Evolutionary conservation across 2,113 vertebrate species (phyloP).

Genomic region (Hyperopisus bebe): DNA sequence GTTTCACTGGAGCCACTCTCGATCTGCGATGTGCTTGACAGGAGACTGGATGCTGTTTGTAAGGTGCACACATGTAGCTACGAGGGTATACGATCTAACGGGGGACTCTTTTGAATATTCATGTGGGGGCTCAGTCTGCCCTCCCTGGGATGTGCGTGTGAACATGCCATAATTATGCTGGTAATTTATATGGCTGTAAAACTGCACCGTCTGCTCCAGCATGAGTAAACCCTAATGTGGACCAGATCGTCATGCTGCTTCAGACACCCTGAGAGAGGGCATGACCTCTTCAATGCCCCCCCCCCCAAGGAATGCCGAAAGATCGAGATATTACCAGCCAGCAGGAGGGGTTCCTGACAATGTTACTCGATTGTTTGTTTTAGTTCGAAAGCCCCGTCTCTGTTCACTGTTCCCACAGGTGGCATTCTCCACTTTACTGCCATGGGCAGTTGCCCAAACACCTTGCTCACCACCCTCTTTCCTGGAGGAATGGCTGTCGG

Average conservation of each 20-base stretch:
- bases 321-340: background rate
- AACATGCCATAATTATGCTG: slow-evolving; percentile 57
- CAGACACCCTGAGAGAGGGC: background rate
- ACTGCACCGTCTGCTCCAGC: slow-evolving; percentile 53
- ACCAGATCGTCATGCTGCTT: slow-evolving; percentile 46
- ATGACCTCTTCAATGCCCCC: background rate
- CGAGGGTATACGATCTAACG: slow-evolving; percentile 29
- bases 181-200: slow-evolving; percentile 64
- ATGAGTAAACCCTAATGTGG: slow-evolving; percentile 46
- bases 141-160: slow-evolving; percentile 42
- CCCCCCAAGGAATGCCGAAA: background rate
- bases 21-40: background rate
- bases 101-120: slow-evolving; percentile 50
- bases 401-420: background rate
- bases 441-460: background rate
- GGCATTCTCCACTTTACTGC: background rate
- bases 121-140: slow-evolving; percentile 53
- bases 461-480: background rate
- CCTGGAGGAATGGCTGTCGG: background rate
- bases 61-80: background rate
- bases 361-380: background rate
- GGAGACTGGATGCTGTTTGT: background rate
- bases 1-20: background rate
- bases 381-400: background rate
- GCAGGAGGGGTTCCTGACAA: background rate